phyloP scores from a whole-genome alignment of 2,113 vertebrate genomes.

The Sinocyclocheilus grahami region DNA sequence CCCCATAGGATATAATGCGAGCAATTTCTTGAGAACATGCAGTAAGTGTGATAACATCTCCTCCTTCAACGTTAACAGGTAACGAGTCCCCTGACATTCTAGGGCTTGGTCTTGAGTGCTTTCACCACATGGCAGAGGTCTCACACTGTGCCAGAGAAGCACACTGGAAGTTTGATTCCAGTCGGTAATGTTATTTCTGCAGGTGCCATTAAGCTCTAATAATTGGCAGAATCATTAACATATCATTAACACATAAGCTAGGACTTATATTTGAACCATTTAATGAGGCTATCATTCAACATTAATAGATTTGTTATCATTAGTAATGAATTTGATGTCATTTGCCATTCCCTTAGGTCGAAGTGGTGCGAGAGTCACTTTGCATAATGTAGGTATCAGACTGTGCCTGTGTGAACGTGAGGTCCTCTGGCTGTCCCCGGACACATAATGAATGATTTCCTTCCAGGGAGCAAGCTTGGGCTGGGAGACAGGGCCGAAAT shows the following conservation, averaged over 20 bases:
- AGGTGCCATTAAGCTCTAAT: slow-evolving; percentile 76
- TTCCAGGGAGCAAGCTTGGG: slow-evolving; percentile 14
- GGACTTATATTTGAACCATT: slow-evolving; percentile 78
- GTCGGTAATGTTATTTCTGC: slow-evolving; percentile 65
- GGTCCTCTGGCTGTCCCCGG: slow-evolving; percentile 48
- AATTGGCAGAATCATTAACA: slow-evolving; percentile 79
- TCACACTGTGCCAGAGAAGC: slow-evolving; percentile 45
- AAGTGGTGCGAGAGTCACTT: slow-evolving; percentile 60
- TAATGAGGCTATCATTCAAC: slow-evolving; percentile 80
- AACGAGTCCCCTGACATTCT: slow-evolving; percentile 40
- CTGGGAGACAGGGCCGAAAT: background rate
- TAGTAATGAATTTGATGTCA: slow-evolving; percentile 75
- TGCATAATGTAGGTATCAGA: slow-evolving; percentile 63
- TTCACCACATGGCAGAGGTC: slow-evolving; percentile 32
- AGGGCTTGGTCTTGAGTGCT: slow-evolving; percentile 17
- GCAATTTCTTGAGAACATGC: slow-evolving; percentile 25
- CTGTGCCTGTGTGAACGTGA: slow-evolving; percentile 53
- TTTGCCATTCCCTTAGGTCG: slow-evolving; percentile 71
- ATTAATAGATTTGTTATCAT: slow-evolving; percentile 80
- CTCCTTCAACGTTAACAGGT: slow-evolving; percentile 45
- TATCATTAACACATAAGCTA: slow-evolving; percentile 80
- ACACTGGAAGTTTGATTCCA: slow-evolving; percentile 72
- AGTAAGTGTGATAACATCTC: slow-evolving; percentile 48
- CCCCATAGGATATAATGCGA: slow-evolving; percentile 7
- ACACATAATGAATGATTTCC: slow-evolving; percentile 34